Evolutionary conservation across 1,140 invertebrate genomes (phyloP), one percentile per base, ranked within the genome.

Genomic region (Lepidurus apus): DNA sequence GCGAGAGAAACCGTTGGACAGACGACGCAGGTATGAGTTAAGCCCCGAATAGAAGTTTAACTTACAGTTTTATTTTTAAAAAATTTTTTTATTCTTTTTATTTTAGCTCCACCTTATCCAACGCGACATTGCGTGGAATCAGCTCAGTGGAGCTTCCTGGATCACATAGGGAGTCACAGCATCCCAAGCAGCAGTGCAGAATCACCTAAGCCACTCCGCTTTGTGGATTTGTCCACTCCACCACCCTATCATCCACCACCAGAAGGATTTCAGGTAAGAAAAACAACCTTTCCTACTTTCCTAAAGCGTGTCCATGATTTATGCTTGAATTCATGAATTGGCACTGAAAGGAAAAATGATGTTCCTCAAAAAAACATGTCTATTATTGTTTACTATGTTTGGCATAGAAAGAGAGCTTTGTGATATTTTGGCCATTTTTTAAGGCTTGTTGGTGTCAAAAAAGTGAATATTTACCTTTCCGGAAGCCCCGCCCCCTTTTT

Each of bases 61-160:
- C 77, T 65, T 13, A 42, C 34, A 74, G 21, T 73, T 80, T 82
- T 81, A 81, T 80, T 53, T 53, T 45, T 26, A 34, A n/a, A n/a
- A n/a, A n/a, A n/a, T n/a, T 78, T 77, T 77, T 34, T 45, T 43
- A 17, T 21, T 43, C 0, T 42, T 74, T 43, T 24, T 80, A 79
- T 88, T 88, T 24, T 87, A 92, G 93, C 93, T 44, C 93, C 93
- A 17, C 88, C 91, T 9, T 96, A 94, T 85, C 86, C 93, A 76
- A 89, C 90, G 8, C 90, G 91, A 82, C 94, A 96, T 84, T 89
- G 89, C 74, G 93, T 96, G 8, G 86, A 91, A 13, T 90, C 92
- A 8, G 87, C 92, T 7, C 88, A 89, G 81, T 96, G 94, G 93
- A 94, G 91, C 84, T 96, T 95, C 84, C 78, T 81, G 11, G 74